A percentile compares a stretch with the other conserved stretches of the same genome.
Evolutionary conservation across 2,113 vertebrate species (phyloP).

Genomic region (Lutjanus erythropterus): DNA sequence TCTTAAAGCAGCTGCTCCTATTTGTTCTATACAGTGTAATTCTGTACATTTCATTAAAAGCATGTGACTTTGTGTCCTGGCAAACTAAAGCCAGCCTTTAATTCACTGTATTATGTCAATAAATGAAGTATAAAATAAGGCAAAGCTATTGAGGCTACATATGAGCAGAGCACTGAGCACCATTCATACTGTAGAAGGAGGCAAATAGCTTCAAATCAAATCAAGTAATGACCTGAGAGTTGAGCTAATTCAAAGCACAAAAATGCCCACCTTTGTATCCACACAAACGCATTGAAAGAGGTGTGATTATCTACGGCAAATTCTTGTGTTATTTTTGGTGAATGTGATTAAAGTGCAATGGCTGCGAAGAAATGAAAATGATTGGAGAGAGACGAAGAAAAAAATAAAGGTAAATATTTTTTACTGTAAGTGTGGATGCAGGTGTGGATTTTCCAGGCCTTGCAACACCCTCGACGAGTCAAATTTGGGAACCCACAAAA

Average conservation of each 20-base stretch:
- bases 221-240: slow-evolving; percentile 72
- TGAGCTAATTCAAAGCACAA: slow-evolving; percentile 58
- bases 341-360: slow-evolving; percentile 66
- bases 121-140: slow-evolving; percentile 71
- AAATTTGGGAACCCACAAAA: slow-evolving; percentile 75
- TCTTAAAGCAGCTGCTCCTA: slow-evolving; percentile 16
- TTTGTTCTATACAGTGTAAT: neutral
- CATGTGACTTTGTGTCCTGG: slow-evolving; percentile 49
- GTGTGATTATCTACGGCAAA: slow-evolving; percentile 79
- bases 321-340: slow-evolving; percentile 73
- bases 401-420: slow-evolving; percentile 67
- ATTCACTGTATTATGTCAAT: slow-evolving; percentile 46
- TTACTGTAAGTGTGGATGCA: slow-evolving; percentile 39
- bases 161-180: slow-evolving; percentile 61
- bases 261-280: slow-evolving; percentile 75
- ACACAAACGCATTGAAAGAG: slow-evolving; percentile 61
- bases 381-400: slow-evolving; percentile 42
- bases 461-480: slow-evolving; percentile 53
- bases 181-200: slow-evolving; percentile 56
- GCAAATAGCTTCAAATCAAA: slow-evolving; percentile 73
- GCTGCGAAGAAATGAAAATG: slow-evolving; percentile 69
- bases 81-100: slow-evolving; percentile 42
- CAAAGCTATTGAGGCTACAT: slow-evolving; percentile 50
- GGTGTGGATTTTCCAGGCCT: slow-evolving; percentile 63
- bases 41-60: slow-evolving; percentile 46